phyloP scores from a whole-genome alignment of 2,797 vertebrate genomes.

The Syncerus caffer region DNA sequence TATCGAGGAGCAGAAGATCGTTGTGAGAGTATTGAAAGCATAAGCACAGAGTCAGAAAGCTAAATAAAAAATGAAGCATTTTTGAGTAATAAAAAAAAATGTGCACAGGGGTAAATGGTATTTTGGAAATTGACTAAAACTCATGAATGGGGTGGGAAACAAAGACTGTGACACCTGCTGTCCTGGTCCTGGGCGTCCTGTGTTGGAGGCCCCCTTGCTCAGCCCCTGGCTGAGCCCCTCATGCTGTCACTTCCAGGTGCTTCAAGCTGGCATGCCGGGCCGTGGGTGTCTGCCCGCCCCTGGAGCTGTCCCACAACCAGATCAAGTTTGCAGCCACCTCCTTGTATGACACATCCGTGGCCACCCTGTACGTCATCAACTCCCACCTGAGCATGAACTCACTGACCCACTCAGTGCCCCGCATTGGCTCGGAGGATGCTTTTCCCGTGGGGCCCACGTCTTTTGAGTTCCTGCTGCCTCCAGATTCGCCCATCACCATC shows the following conservation, averaged over 20 bases:
- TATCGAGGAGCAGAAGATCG: background rate
- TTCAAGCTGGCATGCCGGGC: slow-evolving; percentile 90
- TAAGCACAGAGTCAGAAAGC: background rate
- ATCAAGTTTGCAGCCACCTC: slow-evolving; percentile 91
- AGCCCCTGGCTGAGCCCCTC: background rate
- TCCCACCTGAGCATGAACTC: slow-evolving; percentile 74
- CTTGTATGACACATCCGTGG: slow-evolving; percentile 84
- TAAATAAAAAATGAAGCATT: background rate
- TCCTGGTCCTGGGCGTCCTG: accelerated
- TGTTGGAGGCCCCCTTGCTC: background rate
- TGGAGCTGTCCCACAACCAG: slow-evolving; percentile 91
- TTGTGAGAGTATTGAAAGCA: background rate
- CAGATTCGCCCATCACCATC: slow-evolving; percentile 85
- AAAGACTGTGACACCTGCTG: background rate
- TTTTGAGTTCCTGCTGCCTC: slow-evolving; percentile 88
- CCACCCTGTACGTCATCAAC: slow-evolving; percentile 85
- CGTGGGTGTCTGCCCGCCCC: slow-evolving; percentile 87
- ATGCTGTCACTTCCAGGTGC: slow-evolving; percentile 80
- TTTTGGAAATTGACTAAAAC: background rate
- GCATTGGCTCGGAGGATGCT: slow-evolving; percentile 52
- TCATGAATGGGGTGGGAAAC: background rate
- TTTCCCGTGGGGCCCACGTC: slow-evolving; percentile 81
- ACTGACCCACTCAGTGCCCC: slow-evolving; percentile 75
- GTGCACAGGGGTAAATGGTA: accelerated
- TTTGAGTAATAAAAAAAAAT: background rate